Percentiles rank a stretch among this genome's conserved stretches.
These are phyloP conservation scores for Trachurus trachurus DNA, from an alignment of 2,797 vertebrate genomes.

Conservation along the genomic window DNA sequence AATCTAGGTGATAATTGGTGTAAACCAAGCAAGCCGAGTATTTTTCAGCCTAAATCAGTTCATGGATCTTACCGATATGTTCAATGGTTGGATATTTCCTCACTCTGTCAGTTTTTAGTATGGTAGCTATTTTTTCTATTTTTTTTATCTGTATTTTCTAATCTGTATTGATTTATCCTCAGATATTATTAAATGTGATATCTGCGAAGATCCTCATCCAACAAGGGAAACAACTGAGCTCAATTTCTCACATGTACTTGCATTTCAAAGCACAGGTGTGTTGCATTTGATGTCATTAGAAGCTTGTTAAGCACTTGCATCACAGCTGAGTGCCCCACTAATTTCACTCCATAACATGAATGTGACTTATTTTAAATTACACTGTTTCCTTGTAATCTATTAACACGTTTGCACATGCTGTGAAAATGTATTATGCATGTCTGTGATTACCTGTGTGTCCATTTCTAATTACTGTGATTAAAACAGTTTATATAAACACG, in stretches of 20 bases:
- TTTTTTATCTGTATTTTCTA: neutral
- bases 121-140: neutral
- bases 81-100: neutral
- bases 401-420: neutral
- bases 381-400: neutral
- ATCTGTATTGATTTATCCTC: neutral
- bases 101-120: neutral
- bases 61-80: neutral
- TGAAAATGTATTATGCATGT: no score
- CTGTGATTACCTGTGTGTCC: no score
- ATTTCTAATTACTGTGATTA: no score
- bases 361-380: neutral
- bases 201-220: neutral
- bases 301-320: conserved; percentile 9
- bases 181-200: neutral
- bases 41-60: conserved; percentile 10
- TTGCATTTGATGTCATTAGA: conserved; percentile 17
- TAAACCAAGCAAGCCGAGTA: neutral
- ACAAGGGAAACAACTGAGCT: neutral
- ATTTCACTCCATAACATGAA: neutral
- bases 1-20: conserved; percentile 25
- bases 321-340: neutral
- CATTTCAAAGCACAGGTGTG: conserved; percentile 10
- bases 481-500: no score
- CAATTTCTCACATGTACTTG: neutral